Conservation (phyloP, 1,140 invertebrate genomes). For the Drosophila lacteicornis region DNA sequence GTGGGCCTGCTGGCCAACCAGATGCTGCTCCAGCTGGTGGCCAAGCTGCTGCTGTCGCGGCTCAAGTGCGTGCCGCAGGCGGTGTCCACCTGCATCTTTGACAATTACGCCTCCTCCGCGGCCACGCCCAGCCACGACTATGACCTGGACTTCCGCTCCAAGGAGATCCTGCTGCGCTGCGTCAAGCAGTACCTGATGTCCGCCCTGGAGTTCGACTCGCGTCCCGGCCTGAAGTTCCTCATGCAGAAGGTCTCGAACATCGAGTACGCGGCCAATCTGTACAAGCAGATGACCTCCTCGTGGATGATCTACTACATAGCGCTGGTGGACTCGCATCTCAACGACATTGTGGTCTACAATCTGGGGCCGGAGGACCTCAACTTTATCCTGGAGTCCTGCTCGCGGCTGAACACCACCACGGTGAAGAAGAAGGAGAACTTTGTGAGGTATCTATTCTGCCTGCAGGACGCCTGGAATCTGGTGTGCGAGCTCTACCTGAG, state of each 20-base stretch:
- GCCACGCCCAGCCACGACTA: conserved; percentile 86
- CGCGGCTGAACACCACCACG: conserved; percentile 85
- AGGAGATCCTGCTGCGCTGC: conserved; percentile 89
- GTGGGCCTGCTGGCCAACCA: conserved; percentile 96
- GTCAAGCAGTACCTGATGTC: conserved; percentile 92
- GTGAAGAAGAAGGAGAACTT: conserved; percentile 87
- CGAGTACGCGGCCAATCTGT: conserved; percentile 95
- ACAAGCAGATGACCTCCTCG: conserved; percentile 95
- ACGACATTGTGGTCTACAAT: conserved; percentile 87
- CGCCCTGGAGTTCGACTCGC: conserved; percentile 93
- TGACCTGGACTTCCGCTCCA: conserved; percentile 86
- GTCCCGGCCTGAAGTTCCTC: conserved; percentile 96
- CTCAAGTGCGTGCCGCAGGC: conserved; percentile 83
- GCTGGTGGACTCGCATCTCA: conserved; percentile 92
- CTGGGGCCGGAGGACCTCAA: conserved; percentile 88
- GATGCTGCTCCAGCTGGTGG: conserved; percentile 95
- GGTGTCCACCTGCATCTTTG: conserved; percentile 83
- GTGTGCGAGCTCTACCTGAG: conserved; percentile 86
- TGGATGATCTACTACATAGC: conserved; percentile 96
- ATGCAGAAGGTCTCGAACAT: conserved; percentile 96
- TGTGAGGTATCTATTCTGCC: conserved; percentile 86
- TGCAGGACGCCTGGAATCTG: conserved; percentile 87
- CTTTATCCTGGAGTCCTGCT: conserved; percentile 87
- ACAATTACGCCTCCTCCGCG: conserved; percentile 82
- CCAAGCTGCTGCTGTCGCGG: conserved; percentile 92